Percentiles rank a stretch among this genome's conserved stretches.
Evolutionary conservation across 1,140 invertebrate species (phyloP).

Genomic region (Drosophila littoralis): DNA sequence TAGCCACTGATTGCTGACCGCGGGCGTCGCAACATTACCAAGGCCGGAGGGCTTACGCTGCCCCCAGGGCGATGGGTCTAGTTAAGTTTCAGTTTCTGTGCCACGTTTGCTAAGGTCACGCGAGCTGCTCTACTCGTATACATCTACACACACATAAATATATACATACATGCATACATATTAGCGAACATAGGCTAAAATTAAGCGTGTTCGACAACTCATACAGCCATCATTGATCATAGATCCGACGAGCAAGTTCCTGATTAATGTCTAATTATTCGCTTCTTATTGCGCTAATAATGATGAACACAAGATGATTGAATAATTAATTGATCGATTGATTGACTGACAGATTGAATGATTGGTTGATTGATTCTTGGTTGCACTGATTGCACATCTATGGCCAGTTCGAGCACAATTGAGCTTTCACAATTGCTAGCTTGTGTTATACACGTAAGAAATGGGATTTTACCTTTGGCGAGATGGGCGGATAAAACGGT

Average conservation of each 20-base stretch:
- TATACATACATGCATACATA: slow-evolving; percentile 5
- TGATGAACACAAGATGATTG: slow-evolving; percentile 36
- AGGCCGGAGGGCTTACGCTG: slow-evolving; percentile 71
- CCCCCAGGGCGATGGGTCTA: slow-evolving; percentile 10
- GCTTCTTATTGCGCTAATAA: slow-evolving; percentile 8
- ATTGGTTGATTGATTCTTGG: neutral
- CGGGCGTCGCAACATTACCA: slow-evolving; percentile 50
- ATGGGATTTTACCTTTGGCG: slow-evolving; percentile 75
- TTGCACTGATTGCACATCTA: slow-evolving; percentile 30
- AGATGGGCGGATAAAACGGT: slow-evolving; percentile 74
- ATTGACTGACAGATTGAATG: too few species aligned
- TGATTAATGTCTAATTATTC: slow-evolving; percentile 3
- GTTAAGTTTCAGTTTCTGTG: slow-evolving; percentile 38
- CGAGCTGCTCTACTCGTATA: slow-evolving; percentile 35
- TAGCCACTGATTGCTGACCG: slow-evolving; percentile 66
- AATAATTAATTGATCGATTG: too few species aligned
- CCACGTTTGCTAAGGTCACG: slow-evolving; percentile 68
- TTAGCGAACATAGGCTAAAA: neutral
- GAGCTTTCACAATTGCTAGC: slow-evolving; percentile 44
- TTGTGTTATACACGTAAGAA: slow-evolving; percentile 47
- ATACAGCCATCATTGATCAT: neutral
- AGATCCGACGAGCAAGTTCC: neutral
- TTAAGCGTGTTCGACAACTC: neutral
- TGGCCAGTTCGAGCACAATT: slow-evolving; percentile 29
- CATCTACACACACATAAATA: neutral